These are phyloP conservation scores for Scleropages formosus DNA, from an alignment of 2,797 vertebrate species.

Conservation along the genomic window DNA sequence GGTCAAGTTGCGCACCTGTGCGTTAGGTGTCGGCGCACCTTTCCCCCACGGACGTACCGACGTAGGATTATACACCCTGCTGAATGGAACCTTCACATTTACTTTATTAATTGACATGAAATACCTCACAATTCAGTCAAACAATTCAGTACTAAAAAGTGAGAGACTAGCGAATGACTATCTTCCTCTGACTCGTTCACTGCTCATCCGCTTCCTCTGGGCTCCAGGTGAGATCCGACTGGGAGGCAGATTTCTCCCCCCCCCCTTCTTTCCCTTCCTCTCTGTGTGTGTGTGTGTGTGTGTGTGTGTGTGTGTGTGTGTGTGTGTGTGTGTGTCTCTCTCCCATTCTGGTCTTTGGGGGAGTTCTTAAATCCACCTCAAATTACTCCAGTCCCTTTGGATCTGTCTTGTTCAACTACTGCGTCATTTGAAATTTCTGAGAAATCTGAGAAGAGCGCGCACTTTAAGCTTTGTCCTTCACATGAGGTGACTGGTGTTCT, in stretches of 20 bases:
- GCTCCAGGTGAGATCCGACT: neutral
- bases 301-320: too few relatives aligned
- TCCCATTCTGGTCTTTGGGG: conserved; percentile 1
- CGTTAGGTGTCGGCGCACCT: neutral
- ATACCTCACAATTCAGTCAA: conserved; percentile 29
- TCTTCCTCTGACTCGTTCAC: conserved; percentile 5
- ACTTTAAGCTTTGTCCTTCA: conserved; percentile 12
- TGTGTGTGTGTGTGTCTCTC: neutral
- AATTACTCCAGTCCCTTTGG: neutral
- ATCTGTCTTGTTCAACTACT: neutral
- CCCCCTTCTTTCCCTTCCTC: too few relatives aligned
- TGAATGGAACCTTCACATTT: conserved; percentile 12
- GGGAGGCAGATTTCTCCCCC: neutral
- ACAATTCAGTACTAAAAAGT: neutral
- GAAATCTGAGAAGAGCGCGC: neutral
- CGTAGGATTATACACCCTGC: conserved; percentile 14
- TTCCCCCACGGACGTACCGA: neutral
- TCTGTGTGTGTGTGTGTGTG: too few relatives aligned
- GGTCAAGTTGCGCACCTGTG: neutral
- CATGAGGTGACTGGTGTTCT: neutral
- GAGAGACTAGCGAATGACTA: conserved; percentile 16
- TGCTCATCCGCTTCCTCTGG: neutral
- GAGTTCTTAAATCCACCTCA: conserved; percentile 19
- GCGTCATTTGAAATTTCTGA: neutral
- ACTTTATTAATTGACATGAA: conserved; percentile 16